Percentiles rank a stretch among this genome's conserved stretches.
Conservation (phyloP, 2,797 vertebrate genomes). For the Emys orbicularis region DNA sequence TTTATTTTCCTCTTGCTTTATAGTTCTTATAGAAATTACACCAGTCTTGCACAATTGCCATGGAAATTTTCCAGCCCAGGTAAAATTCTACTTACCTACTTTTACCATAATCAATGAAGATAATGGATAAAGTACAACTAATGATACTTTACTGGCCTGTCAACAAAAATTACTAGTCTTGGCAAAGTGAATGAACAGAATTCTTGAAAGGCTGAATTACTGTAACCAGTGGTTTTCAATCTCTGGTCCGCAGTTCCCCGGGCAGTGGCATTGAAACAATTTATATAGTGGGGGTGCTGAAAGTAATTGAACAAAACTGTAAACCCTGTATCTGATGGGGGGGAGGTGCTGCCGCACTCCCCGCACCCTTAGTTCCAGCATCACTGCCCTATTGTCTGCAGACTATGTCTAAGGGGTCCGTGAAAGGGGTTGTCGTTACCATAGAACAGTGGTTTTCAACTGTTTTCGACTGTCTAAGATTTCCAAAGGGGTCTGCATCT, state of each 20-base stretch:
- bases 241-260: not conserved
- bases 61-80: rapidly evolving
- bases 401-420: not conserved
- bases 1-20: not conserved
- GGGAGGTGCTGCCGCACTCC: not conserved
- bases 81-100: not conserved
- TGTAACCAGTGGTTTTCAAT: not conserved
- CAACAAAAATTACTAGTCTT: not conserved
- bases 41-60: not conserved
- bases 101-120: rapidly evolving
- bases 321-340: not conserved
- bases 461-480: not conserved
- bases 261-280: not conserved
- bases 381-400: not conserved
- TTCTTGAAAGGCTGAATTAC: not conserved
- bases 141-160: not conserved
- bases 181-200: not conserved
- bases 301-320: not conserved
- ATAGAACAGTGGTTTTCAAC: not conserved
- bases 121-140: not conserved
- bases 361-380: not conserved
- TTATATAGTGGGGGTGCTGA: not conserved
- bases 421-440: not conserved
- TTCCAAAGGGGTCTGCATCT: not conserved
- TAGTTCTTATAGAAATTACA: not conserved